Evolutionary conservation across 2,888 invertebrate genomes (phyloP).

Genomic region (Epinotia nisella): DNA sequence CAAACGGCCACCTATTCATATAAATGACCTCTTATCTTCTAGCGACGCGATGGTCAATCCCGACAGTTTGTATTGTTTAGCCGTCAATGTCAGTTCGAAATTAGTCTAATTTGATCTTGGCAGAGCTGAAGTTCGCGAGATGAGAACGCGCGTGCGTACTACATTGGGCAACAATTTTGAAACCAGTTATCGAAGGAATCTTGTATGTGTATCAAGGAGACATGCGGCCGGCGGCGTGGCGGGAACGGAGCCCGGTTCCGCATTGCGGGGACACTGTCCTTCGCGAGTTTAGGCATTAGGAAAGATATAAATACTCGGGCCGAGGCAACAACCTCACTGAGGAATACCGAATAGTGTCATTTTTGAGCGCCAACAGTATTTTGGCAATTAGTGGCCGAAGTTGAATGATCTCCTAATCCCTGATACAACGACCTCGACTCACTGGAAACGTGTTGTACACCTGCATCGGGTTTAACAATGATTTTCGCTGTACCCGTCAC

Average conservation of each 20-base stretch:
- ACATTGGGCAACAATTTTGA: conserved; percentile 42
- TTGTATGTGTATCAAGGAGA: conserved; percentile 45
- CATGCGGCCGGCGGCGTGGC: conserved; percentile 45
- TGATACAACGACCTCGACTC: conserved; percentile 1
- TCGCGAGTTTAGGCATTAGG: conserved; percentile 35
- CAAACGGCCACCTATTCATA: conserved; percentile 8
- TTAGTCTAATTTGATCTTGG: conserved; percentile 75
- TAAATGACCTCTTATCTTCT: conserved; percentile 30
- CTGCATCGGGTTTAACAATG: conserved; percentile 8
- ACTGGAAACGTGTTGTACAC: conserved; percentile 3
- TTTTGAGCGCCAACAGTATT: conserved; percentile 32
- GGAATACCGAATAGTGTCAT: conserved; percentile 36
- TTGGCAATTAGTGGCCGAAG: conserved; percentile 23
- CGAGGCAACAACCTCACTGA: conserved; percentile 36
- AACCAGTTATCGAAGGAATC: conserved; percentile 29
- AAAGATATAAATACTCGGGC: conserved; percentile 38
- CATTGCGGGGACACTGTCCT: conserved; percentile 42
- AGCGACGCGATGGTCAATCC: conserved; percentile 50
- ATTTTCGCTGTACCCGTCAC: conserved; percentile 32
- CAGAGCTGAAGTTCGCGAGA: conserved; percentile 57
- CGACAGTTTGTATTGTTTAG: conserved; percentile 57
- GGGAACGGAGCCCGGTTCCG: conserved; percentile 40
- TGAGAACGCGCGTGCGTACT: conserved; percentile 45
- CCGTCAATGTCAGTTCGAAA: conserved; percentile 63
- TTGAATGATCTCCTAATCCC: conserved; percentile 32